phyloP scores from a whole-genome alignment of 2,797 vertebrate species.

The Karalla daura region DNA sequence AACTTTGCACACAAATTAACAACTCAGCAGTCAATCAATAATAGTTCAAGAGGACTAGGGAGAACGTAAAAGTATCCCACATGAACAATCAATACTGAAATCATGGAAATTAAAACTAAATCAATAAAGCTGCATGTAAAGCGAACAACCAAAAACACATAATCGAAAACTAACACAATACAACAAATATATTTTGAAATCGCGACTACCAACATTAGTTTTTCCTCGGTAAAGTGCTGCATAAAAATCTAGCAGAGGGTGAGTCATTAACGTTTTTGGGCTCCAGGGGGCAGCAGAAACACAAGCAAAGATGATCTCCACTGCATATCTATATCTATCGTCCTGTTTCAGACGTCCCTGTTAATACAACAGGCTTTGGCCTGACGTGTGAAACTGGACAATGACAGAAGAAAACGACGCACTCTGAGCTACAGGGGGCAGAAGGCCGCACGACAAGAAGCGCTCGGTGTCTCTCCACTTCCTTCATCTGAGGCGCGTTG shows the following conservation, averaged over 20 bases:
- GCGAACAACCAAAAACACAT: background rate
- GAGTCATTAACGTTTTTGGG: background rate
- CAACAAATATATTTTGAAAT: no score
- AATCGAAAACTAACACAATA: background rate
- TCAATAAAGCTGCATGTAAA: background rate
- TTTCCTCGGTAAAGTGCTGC: no score
- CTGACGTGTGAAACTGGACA: background rate
- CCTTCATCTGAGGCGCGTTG: background rate
- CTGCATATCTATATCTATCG: background rate
- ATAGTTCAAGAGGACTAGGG: no score
- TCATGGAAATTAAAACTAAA: no score
- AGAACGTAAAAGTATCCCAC: no score
- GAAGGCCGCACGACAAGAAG: background rate
- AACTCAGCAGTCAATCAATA: no score
- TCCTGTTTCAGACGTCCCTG: background rate
- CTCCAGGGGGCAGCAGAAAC: constrained; percentile 68
- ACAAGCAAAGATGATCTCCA: no score
- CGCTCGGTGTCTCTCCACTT: background rate
- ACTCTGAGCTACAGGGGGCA: background rate
- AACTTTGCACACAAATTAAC: background rate
- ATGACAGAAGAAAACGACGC: background rate
- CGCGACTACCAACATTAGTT: no score
- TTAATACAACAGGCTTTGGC: background rate
- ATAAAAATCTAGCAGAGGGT: no score
- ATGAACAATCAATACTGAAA: no score